Evolutionary conservation across 1,140 invertebrate species (phyloP).

Genomic region (Chironomus tepperi): DNA sequence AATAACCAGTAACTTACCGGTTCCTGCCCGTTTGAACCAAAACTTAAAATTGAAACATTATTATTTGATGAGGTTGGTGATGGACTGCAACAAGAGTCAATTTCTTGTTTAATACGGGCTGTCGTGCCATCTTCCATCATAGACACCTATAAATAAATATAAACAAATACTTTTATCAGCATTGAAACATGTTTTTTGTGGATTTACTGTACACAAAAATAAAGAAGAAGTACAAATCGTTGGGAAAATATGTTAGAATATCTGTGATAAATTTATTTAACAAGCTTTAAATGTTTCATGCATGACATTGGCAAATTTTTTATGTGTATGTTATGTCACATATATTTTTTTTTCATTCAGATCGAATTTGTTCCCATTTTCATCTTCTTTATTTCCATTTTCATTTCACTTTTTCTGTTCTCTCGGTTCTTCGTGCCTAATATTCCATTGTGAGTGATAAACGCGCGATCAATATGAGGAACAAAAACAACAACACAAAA

Average conservation of each 20-base stretch:
- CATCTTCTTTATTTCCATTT: no score
- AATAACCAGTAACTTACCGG: conserved; percentile 22
- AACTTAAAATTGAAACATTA: conserved; percentile 27
- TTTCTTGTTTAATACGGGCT: conserved; percentile 24
- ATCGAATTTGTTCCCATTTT: no score
- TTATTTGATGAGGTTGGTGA: conserved; percentile 39
- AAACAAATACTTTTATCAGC: neutral
- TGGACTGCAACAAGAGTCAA: conserved; percentile 29
- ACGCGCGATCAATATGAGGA: neutral
- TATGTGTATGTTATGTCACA: no score
- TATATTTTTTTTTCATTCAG: no score
- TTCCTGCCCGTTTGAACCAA: conserved; percentile 23
- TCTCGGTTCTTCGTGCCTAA: no score
- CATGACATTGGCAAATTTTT: no score
- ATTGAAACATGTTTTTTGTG: neutral
- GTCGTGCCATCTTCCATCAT: conserved; percentile 46
- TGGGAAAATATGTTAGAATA: no score
- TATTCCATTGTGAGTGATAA: neutral
- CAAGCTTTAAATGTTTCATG: no score
- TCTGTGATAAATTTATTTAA: no score
- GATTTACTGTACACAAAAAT: neutral
- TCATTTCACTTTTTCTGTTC: no score
- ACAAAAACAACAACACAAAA: no score
- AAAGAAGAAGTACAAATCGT: no score
- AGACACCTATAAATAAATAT: conserved; percentile 43